These are phyloP conservation scores for Dipodomys merriami DNA, from an alignment of 2,113 vertebrate species.

Conservation along the genomic window DNA sequence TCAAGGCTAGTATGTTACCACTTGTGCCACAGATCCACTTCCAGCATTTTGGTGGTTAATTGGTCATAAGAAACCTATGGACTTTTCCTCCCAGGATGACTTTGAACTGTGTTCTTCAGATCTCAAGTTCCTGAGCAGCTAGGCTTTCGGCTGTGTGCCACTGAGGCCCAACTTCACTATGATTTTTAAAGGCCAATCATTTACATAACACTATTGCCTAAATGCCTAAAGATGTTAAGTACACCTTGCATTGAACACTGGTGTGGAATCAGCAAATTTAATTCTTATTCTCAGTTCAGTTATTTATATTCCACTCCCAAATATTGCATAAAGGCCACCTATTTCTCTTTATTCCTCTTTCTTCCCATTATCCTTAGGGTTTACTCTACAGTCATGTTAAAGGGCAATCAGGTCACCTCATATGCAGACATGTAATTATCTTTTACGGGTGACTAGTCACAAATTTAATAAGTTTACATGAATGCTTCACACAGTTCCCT, in stretches of 20 bases:
- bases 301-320: background rate
- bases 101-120: too few species aligned
- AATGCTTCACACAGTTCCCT: background rate
- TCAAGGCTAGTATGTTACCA: too few species aligned
- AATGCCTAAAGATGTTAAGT: background rate
- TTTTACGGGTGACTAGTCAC: slow-evolving; percentile 49
- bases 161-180: too few species aligned
- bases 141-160: too few species aligned
- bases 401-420: slow-evolving; percentile 1
- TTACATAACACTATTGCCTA: too few species aligned
- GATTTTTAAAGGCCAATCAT: background rate
- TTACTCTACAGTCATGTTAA: background rate
- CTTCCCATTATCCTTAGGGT: background rate
- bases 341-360: slow-evolving; percentile 6
- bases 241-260: background rate
- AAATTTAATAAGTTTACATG: slow-evolving; percentile 53
- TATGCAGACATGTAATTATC: slow-evolving; percentile 42
- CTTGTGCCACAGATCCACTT: too few species aligned
- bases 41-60: too few species aligned
- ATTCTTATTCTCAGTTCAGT: background rate
- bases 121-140: too few species aligned
- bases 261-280: background rate
- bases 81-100: too few species aligned
- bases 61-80: too few species aligned
- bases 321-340: background rate